These are phyloP conservation scores for Tricholauxania praeusta DNA, from an alignment of 2,888 invertebrate genomes.

Conservation along the genomic window DNA sequence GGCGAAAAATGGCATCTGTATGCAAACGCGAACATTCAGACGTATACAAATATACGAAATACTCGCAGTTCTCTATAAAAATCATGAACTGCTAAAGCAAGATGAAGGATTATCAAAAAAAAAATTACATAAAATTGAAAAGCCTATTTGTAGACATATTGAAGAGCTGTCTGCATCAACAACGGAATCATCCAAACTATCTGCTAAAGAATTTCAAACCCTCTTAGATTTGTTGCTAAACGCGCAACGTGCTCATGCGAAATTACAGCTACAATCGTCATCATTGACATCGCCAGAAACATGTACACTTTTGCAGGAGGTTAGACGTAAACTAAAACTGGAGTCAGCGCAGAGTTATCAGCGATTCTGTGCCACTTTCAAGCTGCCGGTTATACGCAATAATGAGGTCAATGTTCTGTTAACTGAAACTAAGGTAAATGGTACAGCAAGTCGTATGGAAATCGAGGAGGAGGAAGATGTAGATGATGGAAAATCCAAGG, in stretches of 20 bases:
- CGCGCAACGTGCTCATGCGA: slow-evolving; percentile 50
- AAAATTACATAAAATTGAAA: slow-evolving; percentile 52
- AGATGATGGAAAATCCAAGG: slow-evolving; percentile 13
- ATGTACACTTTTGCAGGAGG: slow-evolving; percentile 48
- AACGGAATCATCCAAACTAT: slow-evolving; percentile 42
- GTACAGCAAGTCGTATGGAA: not conserved
- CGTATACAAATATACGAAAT: slow-evolving; percentile 78
- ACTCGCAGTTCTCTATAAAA: slow-evolving; percentile 74
- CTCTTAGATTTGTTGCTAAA: slow-evolving; percentile 51
- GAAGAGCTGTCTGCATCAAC: slow-evolving; percentile 35
- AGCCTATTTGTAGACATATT: slow-evolving; percentile 47
- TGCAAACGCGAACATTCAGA: slow-evolving; percentile 74
- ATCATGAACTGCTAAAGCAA: slow-evolving; percentile 61
- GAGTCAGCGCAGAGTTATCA: slow-evolving; percentile 51
- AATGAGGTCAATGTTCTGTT: slow-evolving; percentile 31
- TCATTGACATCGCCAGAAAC: slow-evolving; percentile 39
- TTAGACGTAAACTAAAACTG: slow-evolving; percentile 52
- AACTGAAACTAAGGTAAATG: slow-evolving; percentile 27
- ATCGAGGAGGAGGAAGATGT: slow-evolving; percentile 30
- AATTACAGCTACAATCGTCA: slow-evolving; percentile 42
- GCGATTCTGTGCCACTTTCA: slow-evolving; percentile 53
- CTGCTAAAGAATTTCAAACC: slow-evolving; percentile 54
- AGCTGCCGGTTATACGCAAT: slow-evolving; percentile 48
- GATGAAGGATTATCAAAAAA: slow-evolving; percentile 48
- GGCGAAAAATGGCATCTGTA: slow-evolving; percentile 73